phyloP scores from a whole-genome alignment of 2,888 invertebrate species.

The Habrosyne pyritoides region DNA sequence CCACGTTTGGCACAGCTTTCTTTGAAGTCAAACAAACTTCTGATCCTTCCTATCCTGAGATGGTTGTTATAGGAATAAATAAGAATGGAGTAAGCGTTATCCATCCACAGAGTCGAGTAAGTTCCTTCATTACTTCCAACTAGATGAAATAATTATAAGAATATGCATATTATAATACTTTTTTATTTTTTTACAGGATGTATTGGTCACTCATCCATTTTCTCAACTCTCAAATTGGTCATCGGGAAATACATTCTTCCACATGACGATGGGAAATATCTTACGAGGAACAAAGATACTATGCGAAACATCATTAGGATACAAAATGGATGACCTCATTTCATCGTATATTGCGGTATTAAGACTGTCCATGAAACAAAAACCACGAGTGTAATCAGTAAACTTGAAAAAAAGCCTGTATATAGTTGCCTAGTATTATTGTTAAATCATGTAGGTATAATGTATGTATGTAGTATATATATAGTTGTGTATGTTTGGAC shows the following conservation, averaged over 20 bases:
- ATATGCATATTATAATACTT: slow-evolving; percentile 11
- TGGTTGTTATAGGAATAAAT: slow-evolving; percentile 95
- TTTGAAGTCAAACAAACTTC: slow-evolving; percentile 97
- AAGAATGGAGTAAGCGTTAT: slow-evolving; percentile 95
- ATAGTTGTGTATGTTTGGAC: no score
- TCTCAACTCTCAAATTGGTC: slow-evolving; percentile 97
- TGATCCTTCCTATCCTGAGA: slow-evolving; percentile 93
- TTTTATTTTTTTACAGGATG: slow-evolving; percentile 82
- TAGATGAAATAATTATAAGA: slow-evolving; percentile 4
- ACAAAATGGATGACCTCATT: slow-evolving; percentile 98
- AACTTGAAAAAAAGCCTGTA: no score
- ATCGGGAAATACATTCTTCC: slow-evolving; percentile 97
- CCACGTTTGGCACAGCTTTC: slow-evolving; percentile 97
- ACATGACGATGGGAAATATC: slow-evolving; percentile 97
- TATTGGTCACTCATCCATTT: slow-evolving; percentile 93
- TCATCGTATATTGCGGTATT: slow-evolving; percentile 92
- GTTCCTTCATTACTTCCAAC: slow-evolving; percentile 17
- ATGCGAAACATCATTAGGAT: slow-evolving; percentile 96
- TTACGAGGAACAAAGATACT: slow-evolving; percentile 94
- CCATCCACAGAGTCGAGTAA: slow-evolving; percentile 93
- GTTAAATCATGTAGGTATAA: no score
- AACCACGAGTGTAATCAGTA: no score
- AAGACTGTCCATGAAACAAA: slow-evolving; percentile 63
- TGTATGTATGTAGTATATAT: no score
- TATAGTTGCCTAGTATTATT: no score